These are phyloP conservation scores for Gnathonemus echidnorhynchus DNA, from an alignment of 2,113 vertebrate species.

Conservation along the genomic window DNA sequence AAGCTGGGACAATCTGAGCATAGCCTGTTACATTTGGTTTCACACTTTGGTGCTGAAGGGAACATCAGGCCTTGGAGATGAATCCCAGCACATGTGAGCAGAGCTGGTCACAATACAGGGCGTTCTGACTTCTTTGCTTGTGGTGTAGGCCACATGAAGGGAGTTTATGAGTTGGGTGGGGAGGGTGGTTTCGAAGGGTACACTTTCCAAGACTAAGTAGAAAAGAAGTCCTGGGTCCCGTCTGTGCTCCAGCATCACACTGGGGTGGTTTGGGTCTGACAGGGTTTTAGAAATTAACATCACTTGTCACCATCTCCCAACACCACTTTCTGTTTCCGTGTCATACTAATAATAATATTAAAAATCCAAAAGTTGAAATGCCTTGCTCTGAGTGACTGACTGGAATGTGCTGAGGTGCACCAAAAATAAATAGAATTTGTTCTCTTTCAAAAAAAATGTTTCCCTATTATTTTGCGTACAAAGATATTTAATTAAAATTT, in stretches of 20 bases:
- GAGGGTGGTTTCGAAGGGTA: neutral
- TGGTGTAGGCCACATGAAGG: neutral
- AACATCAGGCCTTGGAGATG: neutral
- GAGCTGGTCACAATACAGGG: neutral
- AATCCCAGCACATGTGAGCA: neutral
- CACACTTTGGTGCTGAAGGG: neutral
- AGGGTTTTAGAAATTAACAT: conserved; percentile 50
- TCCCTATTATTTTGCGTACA: neutral
- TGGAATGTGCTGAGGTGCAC: neutral
- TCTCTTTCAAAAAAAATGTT: neutral
- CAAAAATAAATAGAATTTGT: conserved; percentile 6
- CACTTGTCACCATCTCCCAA: conserved; percentile 17
- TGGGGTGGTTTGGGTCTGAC: conserved; percentile 23
- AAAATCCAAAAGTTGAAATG: neutral
- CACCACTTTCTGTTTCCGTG: neutral
- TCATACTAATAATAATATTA: conserved; percentile 18
- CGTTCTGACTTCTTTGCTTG: neutral
- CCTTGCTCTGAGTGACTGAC: neutral
- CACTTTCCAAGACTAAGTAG: conserved; percentile 7
- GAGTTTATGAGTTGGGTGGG: neutral
- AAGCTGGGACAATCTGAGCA: neutral
- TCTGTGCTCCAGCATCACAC: neutral
- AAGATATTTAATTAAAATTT: conserved; percentile 20
- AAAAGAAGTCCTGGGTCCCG: neutral
- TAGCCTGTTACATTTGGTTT: neutral